Percentiles rank a stretch among this genome's conserved stretches.
Evolutionary conservation across 2,113 vertebrate species (phyloP).

Genomic region (Pachycephala philippinensis): DNA sequence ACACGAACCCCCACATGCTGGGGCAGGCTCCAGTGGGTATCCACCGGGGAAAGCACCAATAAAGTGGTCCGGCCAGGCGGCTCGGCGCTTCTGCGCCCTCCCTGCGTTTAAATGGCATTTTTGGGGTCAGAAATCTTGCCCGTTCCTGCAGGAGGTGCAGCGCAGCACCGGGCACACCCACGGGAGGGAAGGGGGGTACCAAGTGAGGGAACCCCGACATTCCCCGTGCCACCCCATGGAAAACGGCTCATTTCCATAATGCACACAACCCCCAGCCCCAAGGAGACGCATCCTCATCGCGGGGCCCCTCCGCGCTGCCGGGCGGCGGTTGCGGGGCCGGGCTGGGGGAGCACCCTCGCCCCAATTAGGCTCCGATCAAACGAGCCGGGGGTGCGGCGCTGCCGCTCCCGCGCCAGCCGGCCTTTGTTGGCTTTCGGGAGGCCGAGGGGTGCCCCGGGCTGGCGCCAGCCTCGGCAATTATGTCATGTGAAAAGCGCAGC

Average conservation of each 20-base stretch:
- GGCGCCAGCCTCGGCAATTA: constrained; percentile 79
- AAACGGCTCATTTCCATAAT: neutral
- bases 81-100: fast-evolving
- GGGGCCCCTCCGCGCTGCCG: neutral
- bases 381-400: neutral
- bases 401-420: neutral
- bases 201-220: neutral
- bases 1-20: fast-evolving
- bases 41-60: neutral
- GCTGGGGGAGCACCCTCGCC: neutral
- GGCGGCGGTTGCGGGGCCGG: neutral
- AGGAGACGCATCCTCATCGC: fast-evolving
- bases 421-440: constrained; percentile 39
- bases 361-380: neutral
- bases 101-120: too few species aligned
- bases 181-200: too few species aligned
- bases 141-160: neutral
- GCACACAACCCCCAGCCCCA: neutral
- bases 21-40: neutral
- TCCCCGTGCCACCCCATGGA: neutral
- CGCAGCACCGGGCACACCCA: fast-evolving
- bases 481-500: constrained; percentile 69
- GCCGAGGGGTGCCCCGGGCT: constrained; percentile 57
- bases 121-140: neutral
- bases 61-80: neutral